These are phyloP conservation scores for Bubalus kerabau DNA, from an alignment of 2,113 vertebrate genomes.

Conservation along the genomic window DNA sequence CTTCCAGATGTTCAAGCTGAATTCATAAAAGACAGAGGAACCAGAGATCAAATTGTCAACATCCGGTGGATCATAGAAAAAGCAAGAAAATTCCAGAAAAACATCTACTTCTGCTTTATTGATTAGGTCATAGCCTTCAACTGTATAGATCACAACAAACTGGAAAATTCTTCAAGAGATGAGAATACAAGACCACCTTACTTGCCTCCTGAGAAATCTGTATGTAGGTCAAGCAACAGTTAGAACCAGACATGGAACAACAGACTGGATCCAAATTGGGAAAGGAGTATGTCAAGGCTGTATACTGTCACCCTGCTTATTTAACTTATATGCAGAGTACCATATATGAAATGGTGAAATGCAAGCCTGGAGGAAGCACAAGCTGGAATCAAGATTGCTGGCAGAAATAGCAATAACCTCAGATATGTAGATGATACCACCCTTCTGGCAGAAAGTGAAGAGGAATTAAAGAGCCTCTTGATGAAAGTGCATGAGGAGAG, in stretches of 20 bases:
- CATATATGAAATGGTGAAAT: not conserved
- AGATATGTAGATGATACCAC: not conserved
- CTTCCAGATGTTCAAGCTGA: not conserved
- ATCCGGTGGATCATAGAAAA: rapidly evolving
- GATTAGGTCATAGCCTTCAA: not conserved
- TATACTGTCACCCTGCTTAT: not conserved
- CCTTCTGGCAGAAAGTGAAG: not conserved
- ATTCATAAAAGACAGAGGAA: not conserved
- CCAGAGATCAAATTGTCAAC: not conserved
- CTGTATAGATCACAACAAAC: not conserved
- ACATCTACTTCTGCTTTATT: not conserved
- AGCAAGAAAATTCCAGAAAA: not conserved
- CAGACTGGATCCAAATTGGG: not conserved
- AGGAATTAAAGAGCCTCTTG: not conserved
- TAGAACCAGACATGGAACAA: not conserved
- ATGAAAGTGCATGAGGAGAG: not conserved
- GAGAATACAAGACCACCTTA: not conserved
- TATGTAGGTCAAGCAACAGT: not conserved
- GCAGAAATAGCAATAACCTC: not conserved
- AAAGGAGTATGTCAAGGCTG: not conserved
- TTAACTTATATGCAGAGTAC: not conserved
- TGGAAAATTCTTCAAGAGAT: not conserved
- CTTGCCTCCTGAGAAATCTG: not conserved
- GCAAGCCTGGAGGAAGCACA: not conserved
- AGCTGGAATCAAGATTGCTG: not conserved